phyloP scores from a whole-genome alignment of 2,113 vertebrate genomes.

The Suncus etruscus region DNA sequence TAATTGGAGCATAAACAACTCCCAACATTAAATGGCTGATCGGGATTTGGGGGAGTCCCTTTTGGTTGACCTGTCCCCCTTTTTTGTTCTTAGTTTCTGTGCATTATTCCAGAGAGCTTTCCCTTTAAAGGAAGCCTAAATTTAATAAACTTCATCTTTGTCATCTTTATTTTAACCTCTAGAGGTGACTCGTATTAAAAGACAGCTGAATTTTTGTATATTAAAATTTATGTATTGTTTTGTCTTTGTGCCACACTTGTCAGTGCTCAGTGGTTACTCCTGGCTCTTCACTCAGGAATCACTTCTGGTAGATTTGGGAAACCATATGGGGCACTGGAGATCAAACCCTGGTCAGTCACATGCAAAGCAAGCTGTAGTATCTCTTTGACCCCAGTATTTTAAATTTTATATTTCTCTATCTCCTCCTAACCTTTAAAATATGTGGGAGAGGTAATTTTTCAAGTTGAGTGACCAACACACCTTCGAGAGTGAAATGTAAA shows the following conservation, averaged over 20 bases:
- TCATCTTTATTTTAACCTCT: slow-evolving; percentile 51
- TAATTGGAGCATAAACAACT: slow-evolving; percentile 88
- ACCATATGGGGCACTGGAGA: too few relatives aligned
- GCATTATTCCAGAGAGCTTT: neutral
- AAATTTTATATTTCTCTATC: slow-evolving; percentile 18
- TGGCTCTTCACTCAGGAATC: too few relatives aligned
- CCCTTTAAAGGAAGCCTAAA: slow-evolving; percentile 14
- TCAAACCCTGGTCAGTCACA: too few relatives aligned
- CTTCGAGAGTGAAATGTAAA: slow-evolving; percentile 41
- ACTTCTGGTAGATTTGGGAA: too few relatives aligned
- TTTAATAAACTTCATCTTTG: slow-evolving; percentile 22
- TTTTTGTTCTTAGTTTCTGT: slow-evolving; percentile 47
- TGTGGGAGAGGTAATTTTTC: slow-evolving; percentile 16
- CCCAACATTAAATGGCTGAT: slow-evolving; percentile 83
- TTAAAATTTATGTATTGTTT: neutral
- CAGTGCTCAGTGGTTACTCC: too few relatives aligned
- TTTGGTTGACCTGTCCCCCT: slow-evolving; percentile 12
- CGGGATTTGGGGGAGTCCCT: slow-evolving; percentile 75
- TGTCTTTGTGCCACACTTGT: too few relatives aligned
- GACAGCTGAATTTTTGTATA: neutral
- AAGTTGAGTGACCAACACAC: neutral
- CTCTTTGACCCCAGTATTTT: too few relatives aligned
- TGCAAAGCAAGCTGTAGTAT: too few relatives aligned
- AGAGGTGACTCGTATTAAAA: neutral
- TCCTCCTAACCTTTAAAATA: slow-evolving; percentile 20